phyloP scores from a whole-genome alignment of 2,113 vertebrate species.

The Setophaga petechia region DNA sequence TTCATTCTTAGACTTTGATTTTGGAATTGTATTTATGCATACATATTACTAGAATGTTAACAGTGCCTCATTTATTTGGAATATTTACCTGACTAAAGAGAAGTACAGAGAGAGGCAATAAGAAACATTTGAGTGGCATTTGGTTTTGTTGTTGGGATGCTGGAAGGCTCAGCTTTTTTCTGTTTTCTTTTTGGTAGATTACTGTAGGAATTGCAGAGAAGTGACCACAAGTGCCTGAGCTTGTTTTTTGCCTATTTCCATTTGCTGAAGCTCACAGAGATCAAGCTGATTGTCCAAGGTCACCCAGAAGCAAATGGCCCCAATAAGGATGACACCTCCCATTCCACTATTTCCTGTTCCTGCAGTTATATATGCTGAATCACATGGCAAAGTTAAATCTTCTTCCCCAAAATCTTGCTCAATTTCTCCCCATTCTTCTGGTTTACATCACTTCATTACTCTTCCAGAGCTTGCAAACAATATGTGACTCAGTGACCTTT shows the following conservation, averaged over 20 bases:
- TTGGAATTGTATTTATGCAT: not conserved
- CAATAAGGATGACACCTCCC: not conserved
- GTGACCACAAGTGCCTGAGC: not conserved
- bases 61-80: not conserved
- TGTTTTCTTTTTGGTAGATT: not conserved
- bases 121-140: not conserved
- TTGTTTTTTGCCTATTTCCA: not conserved
- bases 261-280: not conserved
- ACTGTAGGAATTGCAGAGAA: not conserved
- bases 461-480: not conserved
- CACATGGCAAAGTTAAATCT: not conserved
- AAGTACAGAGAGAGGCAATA: not conserved
- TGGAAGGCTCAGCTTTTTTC: not conserved
- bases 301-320: not conserved
- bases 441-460: not conserved
- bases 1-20: not conserved
- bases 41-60: not conserved
- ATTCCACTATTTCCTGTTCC: not conserved
- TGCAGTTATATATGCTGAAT: not conserved
- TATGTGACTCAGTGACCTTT: not conserved
- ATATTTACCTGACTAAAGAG: not conserved
- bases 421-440: not conserved
- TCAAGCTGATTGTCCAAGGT: not conserved
- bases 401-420: not conserved
- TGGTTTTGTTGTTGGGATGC: not conserved